These are phyloP conservation scores for Chirona hameri DNA, from an alignment of 2,888 invertebrate species.

Conservation along the genomic window DNA sequence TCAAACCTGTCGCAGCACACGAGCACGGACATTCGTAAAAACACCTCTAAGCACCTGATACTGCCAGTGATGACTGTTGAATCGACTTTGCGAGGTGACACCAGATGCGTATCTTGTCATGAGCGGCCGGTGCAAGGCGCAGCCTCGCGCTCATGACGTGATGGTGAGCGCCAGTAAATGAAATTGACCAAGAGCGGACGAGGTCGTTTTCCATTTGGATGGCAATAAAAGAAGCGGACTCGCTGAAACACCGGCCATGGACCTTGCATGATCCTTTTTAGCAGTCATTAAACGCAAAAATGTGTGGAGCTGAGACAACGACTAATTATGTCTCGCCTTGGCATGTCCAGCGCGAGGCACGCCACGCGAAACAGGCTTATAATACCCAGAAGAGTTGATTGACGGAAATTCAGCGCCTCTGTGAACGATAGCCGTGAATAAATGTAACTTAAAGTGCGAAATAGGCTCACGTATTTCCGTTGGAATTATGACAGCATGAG, in stretches of 20 bases:
- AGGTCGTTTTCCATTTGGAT: background rate
- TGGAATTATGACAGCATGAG: too few species aligned
- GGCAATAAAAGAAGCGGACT: background rate
- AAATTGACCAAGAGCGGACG: background rate
- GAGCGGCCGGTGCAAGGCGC: background rate
- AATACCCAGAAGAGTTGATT: too few species aligned
- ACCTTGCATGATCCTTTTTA: too few species aligned
- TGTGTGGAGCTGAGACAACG: too few species aligned
- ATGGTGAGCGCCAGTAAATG: background rate
- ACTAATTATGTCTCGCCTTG: too few species aligned
- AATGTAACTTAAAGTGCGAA: too few species aligned
- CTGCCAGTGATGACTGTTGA: background rate
- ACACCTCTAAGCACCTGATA: background rate
- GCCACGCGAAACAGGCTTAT: constrained; percentile 36
- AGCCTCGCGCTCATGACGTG: background rate
- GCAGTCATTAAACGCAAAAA: too few species aligned
- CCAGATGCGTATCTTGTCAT: background rate
- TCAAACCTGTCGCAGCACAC: background rate
- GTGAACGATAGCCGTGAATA: too few species aligned
- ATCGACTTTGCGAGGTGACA: background rate
- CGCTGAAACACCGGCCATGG: too few species aligned
- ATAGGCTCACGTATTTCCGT: too few species aligned
- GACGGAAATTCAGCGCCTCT: too few species aligned
- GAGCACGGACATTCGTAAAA: background rate
- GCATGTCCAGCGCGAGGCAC: background rate